Evolutionary conservation across 2,888 invertebrate genomes (phyloP).

Genomic region (Harpagoxenus sublaevis): DNA sequence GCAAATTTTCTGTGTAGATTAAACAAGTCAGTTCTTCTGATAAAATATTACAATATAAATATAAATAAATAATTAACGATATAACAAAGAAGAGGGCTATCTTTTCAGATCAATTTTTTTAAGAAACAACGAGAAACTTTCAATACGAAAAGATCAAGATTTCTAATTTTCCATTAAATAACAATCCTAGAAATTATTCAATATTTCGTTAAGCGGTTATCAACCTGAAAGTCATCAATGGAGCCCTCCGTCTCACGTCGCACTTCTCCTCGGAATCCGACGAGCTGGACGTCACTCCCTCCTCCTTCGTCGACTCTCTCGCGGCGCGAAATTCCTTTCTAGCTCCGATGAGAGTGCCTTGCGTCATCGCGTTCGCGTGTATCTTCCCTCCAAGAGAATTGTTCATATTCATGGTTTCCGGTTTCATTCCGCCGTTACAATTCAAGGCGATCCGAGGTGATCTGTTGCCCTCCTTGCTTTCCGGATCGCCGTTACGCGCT

Average conservation of each 20-base stretch:
- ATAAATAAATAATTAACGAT: not conserved
- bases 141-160: too few species aligned
- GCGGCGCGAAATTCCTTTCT: slow-evolving; percentile 56
- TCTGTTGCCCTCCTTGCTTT: slow-evolving; percentile 51
- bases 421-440: slow-evolving; percentile 61
- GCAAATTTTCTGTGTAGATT: not conserved
- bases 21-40: not conserved
- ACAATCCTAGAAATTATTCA: not conserved
- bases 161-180: not conserved
- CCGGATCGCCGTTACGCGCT: slow-evolving; percentile 54
- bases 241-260: slow-evolving; percentile 78
- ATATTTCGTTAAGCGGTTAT: not conserved
- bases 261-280: slow-evolving; percentile 82
- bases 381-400: slow-evolving; percentile 16
- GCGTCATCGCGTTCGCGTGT: not conserved
- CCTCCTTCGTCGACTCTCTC: slow-evolving; percentile 72
- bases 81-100: not conserved
- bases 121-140: not conserved
- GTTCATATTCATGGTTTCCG: not conserved
- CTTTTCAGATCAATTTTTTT: not conserved
- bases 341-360: slow-evolving; percentile 30
- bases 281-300: slow-evolving; percentile 79
- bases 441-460: slow-evolving; percentile 37
- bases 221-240: slow-evolving; percentile 85
- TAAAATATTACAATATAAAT: not conserved